Evolutionary conservation across 2,888 invertebrate genomes (phyloP).

Genomic region (Sphinx pinastri): DNA sequence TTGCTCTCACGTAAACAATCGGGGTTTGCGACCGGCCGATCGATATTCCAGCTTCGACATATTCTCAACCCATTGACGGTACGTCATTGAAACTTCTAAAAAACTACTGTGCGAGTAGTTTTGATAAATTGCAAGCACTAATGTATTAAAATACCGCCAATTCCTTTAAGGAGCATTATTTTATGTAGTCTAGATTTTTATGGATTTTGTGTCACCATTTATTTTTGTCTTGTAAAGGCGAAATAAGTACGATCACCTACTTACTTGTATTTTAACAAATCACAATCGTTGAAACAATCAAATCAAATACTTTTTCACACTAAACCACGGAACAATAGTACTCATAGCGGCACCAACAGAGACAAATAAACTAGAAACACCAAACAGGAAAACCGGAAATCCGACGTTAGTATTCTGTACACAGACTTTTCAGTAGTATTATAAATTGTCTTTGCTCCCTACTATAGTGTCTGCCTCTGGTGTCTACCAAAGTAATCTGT

Average conservation of each 20-base stretch:
- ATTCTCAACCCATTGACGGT: slow-evolving; percentile 28
- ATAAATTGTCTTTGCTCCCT: too few species aligned
- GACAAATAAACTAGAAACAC: too few species aligned
- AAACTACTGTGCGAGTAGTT: neutral
- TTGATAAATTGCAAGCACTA: neutral
- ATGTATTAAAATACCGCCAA: slow-evolving; percentile 16
- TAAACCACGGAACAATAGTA: too few species aligned
- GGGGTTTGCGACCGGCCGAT: slow-evolving; percentile 42
- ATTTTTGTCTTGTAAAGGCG: neutral
- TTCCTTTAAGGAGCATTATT: neutral
- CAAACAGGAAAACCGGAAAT: slow-evolving; percentile 15
- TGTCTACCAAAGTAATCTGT: too few species aligned
- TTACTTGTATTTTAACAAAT: slow-evolving; percentile 5
- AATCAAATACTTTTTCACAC: neutral
- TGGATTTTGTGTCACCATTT: slow-evolving; percentile 18
- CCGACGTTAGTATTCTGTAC: neutral
- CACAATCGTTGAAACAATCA: neutral
- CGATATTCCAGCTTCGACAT: slow-evolving; percentile 42
- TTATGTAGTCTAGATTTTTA: neutral
- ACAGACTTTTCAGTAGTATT: too few species aligned
- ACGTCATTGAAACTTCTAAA: too few species aligned
- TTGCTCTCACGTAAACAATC: slow-evolving; percentile 40
- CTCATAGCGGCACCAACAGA: neutral
- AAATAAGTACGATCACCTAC: neutral
- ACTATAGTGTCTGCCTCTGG: too few species aligned